Base-by-base conservation (phyloP, 1,140 invertebrate genomes). In the Sminthurides bifidus region DNA sequence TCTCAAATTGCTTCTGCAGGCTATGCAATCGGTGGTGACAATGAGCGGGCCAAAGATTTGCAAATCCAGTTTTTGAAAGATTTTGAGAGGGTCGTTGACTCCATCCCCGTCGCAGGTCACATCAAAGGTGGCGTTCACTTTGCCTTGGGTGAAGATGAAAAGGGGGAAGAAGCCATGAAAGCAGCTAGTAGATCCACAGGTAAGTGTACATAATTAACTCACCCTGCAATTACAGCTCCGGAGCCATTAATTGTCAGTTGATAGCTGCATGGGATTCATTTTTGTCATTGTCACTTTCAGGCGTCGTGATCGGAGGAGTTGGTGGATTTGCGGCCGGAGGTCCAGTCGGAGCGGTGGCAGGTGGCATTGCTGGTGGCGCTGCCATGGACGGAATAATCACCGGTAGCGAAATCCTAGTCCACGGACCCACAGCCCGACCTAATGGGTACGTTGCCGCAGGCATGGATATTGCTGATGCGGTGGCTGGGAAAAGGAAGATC, bases 321-420 rank as follows among this genome's bases (percentile, higher is more conserved):
- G 61, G 61, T 2, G 61, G 61, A 14, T 56, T 63, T 43, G 26
- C 40, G 4, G 58, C 56, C 14, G 61, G 61, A 19, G 57, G 56
- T 4, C 54, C 56, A 24, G 31, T 29, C n/a, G 44, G 59, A 21
- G 59, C 59, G 17, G 59, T 58, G 1, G 59, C 59, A 3, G 59
- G 59, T 15, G 59, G 54, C 19, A 50, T 64, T 29, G 62, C 62
- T 12, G 62, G 60, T n/a, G 60, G 60, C 19, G 60, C 60, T 0
- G 60, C 52, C 0, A 46, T 57, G 27, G 61, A 63, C 27, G 58
- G 58, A n/a, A 51, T 63, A 0, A 63, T 63, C 21, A 58, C 58
- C 1, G 61, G 54, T 12, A 64, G 61, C 49, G 62, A 64, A 35
- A 56, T 58, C 4, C 30, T 59, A 14, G 46, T 52, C n/a, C 52